phyloP scores from a whole-genome alignment of 2,797 vertebrate species.

The Hydrocynus forskahlii region DNA sequence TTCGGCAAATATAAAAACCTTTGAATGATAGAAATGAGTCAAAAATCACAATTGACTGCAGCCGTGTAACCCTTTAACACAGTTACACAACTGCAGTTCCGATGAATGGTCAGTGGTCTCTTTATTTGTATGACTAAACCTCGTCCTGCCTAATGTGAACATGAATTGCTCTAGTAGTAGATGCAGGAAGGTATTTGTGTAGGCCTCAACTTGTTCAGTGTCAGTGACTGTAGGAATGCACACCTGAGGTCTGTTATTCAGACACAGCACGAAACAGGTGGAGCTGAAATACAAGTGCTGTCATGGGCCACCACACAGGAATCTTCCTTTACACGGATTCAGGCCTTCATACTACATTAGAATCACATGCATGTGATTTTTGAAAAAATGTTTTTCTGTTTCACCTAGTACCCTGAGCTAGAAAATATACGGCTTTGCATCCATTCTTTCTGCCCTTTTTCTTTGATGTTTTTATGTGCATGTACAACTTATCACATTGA shows the following conservation, averaged over 20 bases:
- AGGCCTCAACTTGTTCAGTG: constrained; percentile 30
- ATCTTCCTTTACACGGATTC: neutral
- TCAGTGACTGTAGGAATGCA: constrained; percentile 55
- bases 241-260: constrained; percentile 30
- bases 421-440: too few relatives aligned
- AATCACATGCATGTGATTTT: neutral
- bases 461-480: too few relatives aligned
- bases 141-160: neutral
- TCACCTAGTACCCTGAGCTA: neutral
- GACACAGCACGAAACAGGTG: constrained; percentile 10
- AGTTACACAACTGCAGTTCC: too few relatives aligned
- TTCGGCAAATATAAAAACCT: too few relatives aligned
- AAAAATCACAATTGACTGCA: too few relatives aligned
- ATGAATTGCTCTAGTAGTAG: neutral
- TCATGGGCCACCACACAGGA: constrained; percentile 7
- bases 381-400: neutral
- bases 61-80: too few relatives aligned
- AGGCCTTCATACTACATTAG: neutral
- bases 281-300: constrained; percentile 8
- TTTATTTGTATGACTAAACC: neutral
- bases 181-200: neutral
- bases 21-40: too few relatives aligned
- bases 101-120: too few relatives aligned
- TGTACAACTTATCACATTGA: neutral
- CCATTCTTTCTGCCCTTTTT: too few relatives aligned